Base-by-base conservation (phyloP, 1,140 invertebrate species). In the Hypsibius dujardini region DNA sequence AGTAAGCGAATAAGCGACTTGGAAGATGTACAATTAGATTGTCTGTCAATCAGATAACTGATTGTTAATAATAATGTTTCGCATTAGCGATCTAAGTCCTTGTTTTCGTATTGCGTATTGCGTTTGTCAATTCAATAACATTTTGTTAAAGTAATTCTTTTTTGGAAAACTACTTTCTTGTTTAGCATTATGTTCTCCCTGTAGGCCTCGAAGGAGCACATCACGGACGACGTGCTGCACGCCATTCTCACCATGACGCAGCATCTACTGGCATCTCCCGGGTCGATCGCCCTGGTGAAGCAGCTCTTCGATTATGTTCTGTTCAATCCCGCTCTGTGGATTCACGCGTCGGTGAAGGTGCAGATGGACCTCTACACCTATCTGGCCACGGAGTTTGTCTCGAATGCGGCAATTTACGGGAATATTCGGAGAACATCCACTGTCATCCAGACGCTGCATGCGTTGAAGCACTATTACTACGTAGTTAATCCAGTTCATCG, bases 391-490 rank as follows among this genome's bases (percentile, higher is more conserved):
- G 95, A 98, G 79, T 98, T 98, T 82, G 84, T 98, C 74, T 90
- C 90, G 72, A 92, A 97, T 80, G 93, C 92, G 1, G 92, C 95
- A 80, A 96, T 98, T 76, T 97, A 96, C 81, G 92, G 89, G 74
- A 95, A 95, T 80, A 93, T 98, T 40, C 83, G 95, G 56, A 84
- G 95, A 70, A 92, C 98, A 60, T 94, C 91, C 75, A 98, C 95
- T 1, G 94, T 98, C 0, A 83, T 98, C 3, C 94, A 98, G 82
- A 95, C 94, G 0, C 91, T 98, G 73, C 94, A 99, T 78, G 94
- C 95, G 0, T 83, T 99, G 47, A 98, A 98, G 81, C 96, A 93
- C 78, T 98, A 97, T 81, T 98, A 98, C 79, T 98, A 95, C 94
- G 90, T 98, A 15, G 88, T 90, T 1, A 95, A 94, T 84, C 95